These are phyloP conservation scores for Sinodicranocentrus sp. DNA, from an alignment of 2,888 invertebrate species.

Conservation along the genomic window DNA sequence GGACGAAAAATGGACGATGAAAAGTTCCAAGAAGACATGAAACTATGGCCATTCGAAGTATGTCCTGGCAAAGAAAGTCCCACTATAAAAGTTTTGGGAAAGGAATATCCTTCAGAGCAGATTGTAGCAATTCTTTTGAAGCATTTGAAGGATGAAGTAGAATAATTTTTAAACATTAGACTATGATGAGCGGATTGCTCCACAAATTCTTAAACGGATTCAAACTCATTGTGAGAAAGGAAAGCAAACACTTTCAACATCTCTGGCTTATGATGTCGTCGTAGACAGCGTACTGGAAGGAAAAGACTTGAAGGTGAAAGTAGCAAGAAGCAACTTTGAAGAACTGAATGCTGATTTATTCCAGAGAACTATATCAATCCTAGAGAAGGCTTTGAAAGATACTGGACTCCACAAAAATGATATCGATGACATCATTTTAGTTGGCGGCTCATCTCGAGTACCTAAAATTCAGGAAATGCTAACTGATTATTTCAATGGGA, in stretches of 20 bases:
- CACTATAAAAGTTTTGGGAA: too few relatives aligned
- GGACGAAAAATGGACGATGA: conserved; percentile 92
- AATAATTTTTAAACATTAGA: conserved; percentile 39
- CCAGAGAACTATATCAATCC: conserved; percentile 86
- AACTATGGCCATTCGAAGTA: conserved; percentile 97
- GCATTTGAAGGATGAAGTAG: conserved; percentile 80
- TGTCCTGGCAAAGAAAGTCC: too few relatives aligned
- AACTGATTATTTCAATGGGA: conserved; percentile 95
- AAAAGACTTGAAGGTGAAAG: conserved; percentile 82
- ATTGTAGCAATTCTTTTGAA: too few relatives aligned
- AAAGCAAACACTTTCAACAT: conserved; percentile 21
- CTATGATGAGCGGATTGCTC: conserved; percentile 78
- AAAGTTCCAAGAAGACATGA: conserved; percentile 95
- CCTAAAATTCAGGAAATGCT: conserved; percentile 98
- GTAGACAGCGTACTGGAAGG: conserved; percentile 79
- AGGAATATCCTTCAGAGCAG: too few relatives aligned
- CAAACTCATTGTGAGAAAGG: conserved; percentile 81
- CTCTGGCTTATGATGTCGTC: not conserved
- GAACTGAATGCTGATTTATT: conserved; percentile 85
- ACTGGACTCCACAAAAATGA: conserved; percentile 96
- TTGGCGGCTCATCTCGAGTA: conserved; percentile 98
- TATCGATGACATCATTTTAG: conserved; percentile 93
- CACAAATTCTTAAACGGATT: conserved; percentile 83
- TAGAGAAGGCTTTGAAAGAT: conserved; percentile 89
- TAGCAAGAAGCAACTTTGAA: conserved; percentile 88